Percentiles rank a stretch among this genome's conserved stretches.
Evolutionary conservation across 2,888 invertebrate genomes (phyloP).

Genomic region (Marasmarcha lunaedactyla): DNA sequence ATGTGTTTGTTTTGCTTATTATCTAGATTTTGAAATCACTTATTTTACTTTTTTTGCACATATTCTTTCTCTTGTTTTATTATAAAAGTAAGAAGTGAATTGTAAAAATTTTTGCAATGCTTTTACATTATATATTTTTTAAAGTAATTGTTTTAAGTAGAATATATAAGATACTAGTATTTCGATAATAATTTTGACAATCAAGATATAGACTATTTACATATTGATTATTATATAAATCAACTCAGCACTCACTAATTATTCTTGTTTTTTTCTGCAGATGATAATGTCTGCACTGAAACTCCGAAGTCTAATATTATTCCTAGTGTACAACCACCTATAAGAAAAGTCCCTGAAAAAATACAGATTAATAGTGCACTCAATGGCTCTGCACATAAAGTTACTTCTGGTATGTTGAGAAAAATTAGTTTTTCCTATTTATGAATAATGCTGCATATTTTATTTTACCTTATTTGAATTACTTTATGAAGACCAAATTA

Average conservation of each 20-base stretch:
- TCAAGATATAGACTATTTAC: too few relatives aligned
- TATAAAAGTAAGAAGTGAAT: too few relatives aligned
- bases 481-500: too few relatives aligned
- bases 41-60: conserved; percentile 2
- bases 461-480: too few relatives aligned
- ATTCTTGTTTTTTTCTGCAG: conserved; percentile 57
- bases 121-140: too few relatives aligned
- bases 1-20: conserved; percentile 38
- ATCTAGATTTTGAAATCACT: conserved; percentile 7
- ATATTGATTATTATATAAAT: too few relatives aligned
- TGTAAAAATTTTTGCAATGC: too few relatives aligned
- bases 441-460: conserved; percentile 15
- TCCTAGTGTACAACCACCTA: conserved; percentile 34
- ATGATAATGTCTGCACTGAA: conserved; percentile 60
- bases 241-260: too few relatives aligned
- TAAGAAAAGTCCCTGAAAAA: conserved; percentile 50
- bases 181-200: too few relatives aligned
- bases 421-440: conserved; percentile 17
- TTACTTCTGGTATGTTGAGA: conserved; percentile 49
- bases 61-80: conserved; percentile 1
- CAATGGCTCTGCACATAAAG: conserved; percentile 57
- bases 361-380: conserved; percentile 37
- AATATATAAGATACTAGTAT: too few relatives aligned
- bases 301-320: conserved; percentile 49
- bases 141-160: too few relatives aligned